These are phyloP conservation scores for Bedellia somnulentella DNA, from an alignment of 2,888 invertebrate genomes.

Conservation along the genomic window DNA sequence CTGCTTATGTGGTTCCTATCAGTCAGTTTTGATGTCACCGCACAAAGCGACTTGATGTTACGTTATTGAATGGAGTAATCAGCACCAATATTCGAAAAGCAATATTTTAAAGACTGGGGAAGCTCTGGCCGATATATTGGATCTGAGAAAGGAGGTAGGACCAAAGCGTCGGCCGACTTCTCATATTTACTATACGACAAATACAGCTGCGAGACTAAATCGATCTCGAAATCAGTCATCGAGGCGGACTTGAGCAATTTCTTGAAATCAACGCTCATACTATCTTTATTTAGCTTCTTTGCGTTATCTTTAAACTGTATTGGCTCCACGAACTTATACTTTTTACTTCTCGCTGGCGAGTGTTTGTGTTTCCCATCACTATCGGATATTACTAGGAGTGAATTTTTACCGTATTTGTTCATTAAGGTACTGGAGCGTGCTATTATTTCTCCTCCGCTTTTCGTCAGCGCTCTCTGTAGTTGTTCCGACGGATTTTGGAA, in stretches of 20 bases:
- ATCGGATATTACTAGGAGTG: conserved; percentile 28
- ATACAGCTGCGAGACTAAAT: conserved; percentile 34
- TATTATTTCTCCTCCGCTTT: conserved; percentile 40
- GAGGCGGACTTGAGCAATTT: conserved; percentile 31
- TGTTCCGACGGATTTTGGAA: conserved; percentile 39
- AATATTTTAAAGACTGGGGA: conserved; percentile 26
- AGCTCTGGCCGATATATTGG: conserved; percentile 42
- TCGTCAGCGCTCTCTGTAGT: conserved; percentile 36
- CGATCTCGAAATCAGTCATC: conserved; percentile 42
- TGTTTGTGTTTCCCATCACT: conserved; percentile 18
- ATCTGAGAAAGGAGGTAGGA: conserved; percentile 38
- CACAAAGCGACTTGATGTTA: no score
- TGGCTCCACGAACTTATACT: conserved; percentile 35
- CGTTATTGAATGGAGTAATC: conserved; percentile 26
- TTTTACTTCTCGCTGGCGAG: conserved; percentile 17
- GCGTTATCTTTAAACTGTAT: conserved; percentile 17
- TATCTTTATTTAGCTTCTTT: conserved; percentile 23
- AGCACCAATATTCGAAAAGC: conserved; percentile 24
- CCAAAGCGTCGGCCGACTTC: conserved; percentile 28
- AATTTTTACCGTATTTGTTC: conserved; percentile 17
- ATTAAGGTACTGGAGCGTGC: conserved; percentile 19
- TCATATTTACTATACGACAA: conserved; percentile 34
- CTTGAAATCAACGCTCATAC: conserved; percentile 28
- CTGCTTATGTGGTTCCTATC: no score
- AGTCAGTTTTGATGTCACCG: no score